phyloP scores from a whole-genome alignment of 2,888 invertebrate species.

The Habroteleia sp. region DNA sequence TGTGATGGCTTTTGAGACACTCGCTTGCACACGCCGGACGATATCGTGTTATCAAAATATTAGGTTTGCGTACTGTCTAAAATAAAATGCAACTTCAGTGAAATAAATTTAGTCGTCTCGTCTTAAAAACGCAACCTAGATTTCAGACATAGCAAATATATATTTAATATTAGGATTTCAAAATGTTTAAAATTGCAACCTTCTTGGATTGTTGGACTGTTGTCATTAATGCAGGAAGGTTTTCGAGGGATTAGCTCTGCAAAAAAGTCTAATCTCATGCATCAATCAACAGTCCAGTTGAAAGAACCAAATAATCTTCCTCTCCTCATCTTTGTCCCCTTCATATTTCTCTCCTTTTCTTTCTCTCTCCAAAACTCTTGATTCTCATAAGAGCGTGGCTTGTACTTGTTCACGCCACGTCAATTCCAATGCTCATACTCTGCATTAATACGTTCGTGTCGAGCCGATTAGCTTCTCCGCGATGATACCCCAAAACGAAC shows the following conservation, averaged over 20 bases:
- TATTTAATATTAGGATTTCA: no score
- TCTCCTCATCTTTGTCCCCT: background rate
- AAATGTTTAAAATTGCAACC: no score
- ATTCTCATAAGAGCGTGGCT: constrained; percentile 49
- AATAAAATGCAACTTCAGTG: no score
- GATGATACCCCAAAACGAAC: constrained; percentile 56
- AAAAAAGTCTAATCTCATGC: background rate
- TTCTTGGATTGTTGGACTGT: no score
- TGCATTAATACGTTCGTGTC: constrained; percentile 54
- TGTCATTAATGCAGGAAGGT: no score
- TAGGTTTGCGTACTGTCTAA: background rate
- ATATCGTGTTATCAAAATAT: background rate
- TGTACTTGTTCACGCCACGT: constrained; percentile 60
- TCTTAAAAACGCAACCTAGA: no score
- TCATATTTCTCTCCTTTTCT: background rate
- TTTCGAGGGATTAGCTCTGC: no score
- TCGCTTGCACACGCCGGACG: background rate
- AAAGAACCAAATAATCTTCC: constrained; percentile 7
- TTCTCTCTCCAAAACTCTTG: constrained; percentile 19
- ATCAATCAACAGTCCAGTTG: background rate
- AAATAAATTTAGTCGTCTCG: no score
- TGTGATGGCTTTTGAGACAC: background rate
- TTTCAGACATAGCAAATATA: no score
- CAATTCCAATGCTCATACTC: constrained; percentile 48
- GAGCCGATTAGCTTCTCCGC: constrained; percentile 54